Conservation (phyloP, 2,888 invertebrate species). For the Tipula unca region DNA sequence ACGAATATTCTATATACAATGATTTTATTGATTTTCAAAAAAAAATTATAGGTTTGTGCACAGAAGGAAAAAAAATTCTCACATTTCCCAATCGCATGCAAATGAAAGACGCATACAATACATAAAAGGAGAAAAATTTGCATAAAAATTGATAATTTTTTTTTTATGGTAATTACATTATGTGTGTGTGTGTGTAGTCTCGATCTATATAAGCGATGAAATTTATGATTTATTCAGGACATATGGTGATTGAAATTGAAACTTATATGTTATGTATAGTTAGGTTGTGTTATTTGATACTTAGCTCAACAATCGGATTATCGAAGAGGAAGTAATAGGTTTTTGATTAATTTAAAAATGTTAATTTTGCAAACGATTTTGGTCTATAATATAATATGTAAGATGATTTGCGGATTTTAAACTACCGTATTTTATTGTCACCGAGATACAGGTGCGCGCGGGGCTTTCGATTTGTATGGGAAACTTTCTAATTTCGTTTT, state of each 20-base stretch:
- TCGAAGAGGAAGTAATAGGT: background rate
- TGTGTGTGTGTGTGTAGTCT: background rate
- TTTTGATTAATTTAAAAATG: background rate
- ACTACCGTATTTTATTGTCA: background rate
- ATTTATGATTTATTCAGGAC: background rate
- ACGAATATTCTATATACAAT: background rate
- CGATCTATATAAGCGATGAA: background rate
- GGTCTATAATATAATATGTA: background rate
- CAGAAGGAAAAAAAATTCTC: background rate
- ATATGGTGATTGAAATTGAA: constrained; percentile 8
- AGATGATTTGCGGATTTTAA: background rate
- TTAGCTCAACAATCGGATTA: background rate
- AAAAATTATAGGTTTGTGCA: background rate
- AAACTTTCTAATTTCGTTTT: background rate
- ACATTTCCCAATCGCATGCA: background rate
- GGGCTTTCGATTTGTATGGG: background rate
- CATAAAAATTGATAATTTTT: background rate
- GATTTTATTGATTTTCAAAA: background rate
- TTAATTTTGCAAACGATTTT: background rate
- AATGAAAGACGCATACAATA: background rate
- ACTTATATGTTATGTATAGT: background rate
- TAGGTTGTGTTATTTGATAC: background rate
- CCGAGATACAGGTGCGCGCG: background rate
- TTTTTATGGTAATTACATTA: background rate
- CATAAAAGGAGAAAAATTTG: background rate